A percentile compares a stretch with the other conserved stretches of the same genome.
Conservation (phyloP, 2,113 vertebrate genomes). For the Archilochus colubris region DNA sequence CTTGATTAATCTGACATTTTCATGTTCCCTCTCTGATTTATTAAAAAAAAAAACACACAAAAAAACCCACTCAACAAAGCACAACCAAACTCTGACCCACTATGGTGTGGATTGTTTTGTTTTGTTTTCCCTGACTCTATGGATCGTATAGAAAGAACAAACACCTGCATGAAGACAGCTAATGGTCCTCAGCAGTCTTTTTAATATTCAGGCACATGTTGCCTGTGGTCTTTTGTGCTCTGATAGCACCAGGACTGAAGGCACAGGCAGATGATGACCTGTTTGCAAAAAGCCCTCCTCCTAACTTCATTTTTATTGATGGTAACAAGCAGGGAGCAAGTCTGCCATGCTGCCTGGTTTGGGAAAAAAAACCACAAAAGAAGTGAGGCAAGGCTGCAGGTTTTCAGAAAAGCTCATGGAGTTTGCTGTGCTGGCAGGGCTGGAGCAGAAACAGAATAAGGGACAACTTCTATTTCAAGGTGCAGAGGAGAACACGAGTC, state of each 20-base stretch:
- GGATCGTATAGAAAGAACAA: not conserved
- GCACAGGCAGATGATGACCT: not conserved
- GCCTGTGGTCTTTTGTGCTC: not conserved
- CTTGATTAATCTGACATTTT: conserved; percentile 85
- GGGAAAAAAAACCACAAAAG: not conserved
- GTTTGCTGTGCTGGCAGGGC: not conserved
- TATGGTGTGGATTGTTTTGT: conserved; percentile 25
- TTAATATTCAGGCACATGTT: not conserved
- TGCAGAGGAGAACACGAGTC: not conserved
- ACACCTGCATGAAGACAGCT: not conserved
- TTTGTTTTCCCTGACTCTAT: not conserved
- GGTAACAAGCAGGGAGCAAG: not conserved
- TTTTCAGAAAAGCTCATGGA: not conserved
- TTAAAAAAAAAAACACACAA: conserved; percentile 69
- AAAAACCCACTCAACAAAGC: not conserved
- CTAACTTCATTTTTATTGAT: not conserved
- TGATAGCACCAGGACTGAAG: not conserved
- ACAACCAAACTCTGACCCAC: conserved; percentile 59
- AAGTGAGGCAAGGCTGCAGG: not conserved
- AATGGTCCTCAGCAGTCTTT: not conserved
- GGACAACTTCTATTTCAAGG: not conserved
- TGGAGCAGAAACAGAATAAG: not conserved
- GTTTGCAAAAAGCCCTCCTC: not conserved
- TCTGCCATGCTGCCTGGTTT: not conserved
- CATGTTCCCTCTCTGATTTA: conserved; percentile 83